A percentile compares a stretch with the other conserved stretches of the same genome.
phyloP scores from a whole-genome alignment of 2,113 vertebrate species.

The Ictalurus furcatus region DNA sequence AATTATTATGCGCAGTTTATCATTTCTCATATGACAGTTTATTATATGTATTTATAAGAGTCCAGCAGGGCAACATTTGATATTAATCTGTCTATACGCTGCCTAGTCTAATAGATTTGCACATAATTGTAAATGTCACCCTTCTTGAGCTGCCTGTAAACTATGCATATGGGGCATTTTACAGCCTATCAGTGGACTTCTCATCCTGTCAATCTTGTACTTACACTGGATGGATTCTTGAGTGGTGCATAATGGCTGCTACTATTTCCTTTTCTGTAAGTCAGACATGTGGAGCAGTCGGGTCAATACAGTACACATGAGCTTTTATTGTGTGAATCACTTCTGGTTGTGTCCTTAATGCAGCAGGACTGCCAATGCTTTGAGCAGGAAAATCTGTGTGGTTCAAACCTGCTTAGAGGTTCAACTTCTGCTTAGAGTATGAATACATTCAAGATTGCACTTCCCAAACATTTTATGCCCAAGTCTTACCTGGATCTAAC shows the following conservation, averaged over 20 bases:
- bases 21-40: background rate
- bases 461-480: background rate
- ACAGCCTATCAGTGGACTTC: background rate
- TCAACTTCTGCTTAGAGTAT: background rate
- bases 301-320: constrained; percentile 11
- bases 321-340: constrained; percentile 13
- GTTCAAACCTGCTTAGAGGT: background rate
- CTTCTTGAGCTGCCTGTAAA: background rate
- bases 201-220: background rate
- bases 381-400: background rate
- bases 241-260: constrained; percentile 41
- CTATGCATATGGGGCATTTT: constrained; percentile 1
- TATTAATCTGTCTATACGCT: background rate
- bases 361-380: background rate
- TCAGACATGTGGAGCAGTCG: background rate
- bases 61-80: constrained; percentile 12
- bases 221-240: constrained; percentile 32
- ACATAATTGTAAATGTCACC: constrained; percentile 20
- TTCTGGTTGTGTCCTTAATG: background rate
- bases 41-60: constrained; percentile 6
- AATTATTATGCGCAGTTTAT: background rate
- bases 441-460: background rate
- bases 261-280: constrained; percentile 24
- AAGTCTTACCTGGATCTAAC: background rate
- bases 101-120: background rate